These are phyloP conservation scores for Gadopsis marmoratus DNA, from an alignment of 2,797 vertebrate species.

Conservation along the genomic window DNA sequence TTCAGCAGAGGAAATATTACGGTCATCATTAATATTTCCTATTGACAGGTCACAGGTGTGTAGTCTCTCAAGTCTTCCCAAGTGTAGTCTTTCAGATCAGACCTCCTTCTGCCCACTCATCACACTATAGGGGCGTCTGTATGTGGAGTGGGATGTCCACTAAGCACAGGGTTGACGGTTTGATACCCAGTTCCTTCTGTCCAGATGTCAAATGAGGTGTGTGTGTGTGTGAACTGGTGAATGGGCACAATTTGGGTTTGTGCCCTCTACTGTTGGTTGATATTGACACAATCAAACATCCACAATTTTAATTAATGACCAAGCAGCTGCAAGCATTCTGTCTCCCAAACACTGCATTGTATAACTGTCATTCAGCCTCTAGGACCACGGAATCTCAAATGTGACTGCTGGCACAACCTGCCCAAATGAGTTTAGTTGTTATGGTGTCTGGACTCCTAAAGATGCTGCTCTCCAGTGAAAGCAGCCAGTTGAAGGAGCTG, in stretches of 20 bases:
- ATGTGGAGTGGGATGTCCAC: too few relatives aligned
- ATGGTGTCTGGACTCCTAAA: background rate
- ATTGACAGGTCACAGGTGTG: constrained; percentile 10
- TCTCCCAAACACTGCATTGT: background rate
- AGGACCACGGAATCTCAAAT: background rate
- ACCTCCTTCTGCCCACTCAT: background rate
- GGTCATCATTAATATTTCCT: constrained; percentile 23
- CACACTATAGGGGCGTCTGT: background rate
- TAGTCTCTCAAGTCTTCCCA: background rate
- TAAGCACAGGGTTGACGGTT: background rate
- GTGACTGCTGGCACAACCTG: background rate
- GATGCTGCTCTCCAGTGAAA: background rate
- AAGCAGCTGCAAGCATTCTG: background rate
- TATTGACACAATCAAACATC: background rate
- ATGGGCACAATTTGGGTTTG: background rate
- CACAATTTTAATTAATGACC: background rate
- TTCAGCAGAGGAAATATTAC: constrained; percentile 21
- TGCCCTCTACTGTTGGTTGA: background rate
- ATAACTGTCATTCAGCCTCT: background rate
- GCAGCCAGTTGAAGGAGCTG: background rate
- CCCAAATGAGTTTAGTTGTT: background rate
- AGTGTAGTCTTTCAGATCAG: background rate
- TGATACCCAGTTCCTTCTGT: background rate
- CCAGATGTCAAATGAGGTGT: background rate
- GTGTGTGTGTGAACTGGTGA: background rate